phyloP scores from a whole-genome alignment of 2,888 invertebrate species.

The Achlya flavicornis region DNA sequence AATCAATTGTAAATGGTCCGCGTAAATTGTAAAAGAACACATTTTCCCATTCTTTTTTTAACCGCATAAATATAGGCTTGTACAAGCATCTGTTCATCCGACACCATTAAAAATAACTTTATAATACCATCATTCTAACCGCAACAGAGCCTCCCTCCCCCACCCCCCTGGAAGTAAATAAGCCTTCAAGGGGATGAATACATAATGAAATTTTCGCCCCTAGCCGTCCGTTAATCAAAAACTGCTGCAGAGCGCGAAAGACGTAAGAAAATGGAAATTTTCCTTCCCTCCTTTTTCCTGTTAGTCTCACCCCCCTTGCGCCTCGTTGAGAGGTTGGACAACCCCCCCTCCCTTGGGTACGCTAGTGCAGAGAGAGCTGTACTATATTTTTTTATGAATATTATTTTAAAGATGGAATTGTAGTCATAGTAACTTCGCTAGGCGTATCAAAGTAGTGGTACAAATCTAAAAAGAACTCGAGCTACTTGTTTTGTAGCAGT shows the following conservation, averaged over 20 bases:
- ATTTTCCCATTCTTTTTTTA: too few relatives aligned
- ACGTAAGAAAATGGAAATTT: conserved; percentile 84
- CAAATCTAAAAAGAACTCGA: too few relatives aligned
- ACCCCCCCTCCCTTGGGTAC: conserved; percentile 48
- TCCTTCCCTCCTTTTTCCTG: conserved; percentile 84
- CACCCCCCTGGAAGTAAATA: conserved; percentile 53
- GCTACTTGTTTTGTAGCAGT: too few relatives aligned
- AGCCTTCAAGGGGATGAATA: conserved; percentile 73
- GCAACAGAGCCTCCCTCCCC: conserved; percentile 55
- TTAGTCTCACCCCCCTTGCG: conserved; percentile 61
- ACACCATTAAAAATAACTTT: conserved; percentile 23
- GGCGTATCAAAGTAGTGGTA: too few relatives aligned
- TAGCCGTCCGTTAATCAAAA: conserved; percentile 82
- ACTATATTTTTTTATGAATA: conserved; percentile 23
- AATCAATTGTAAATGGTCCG: too few relatives aligned
- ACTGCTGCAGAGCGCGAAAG: conserved; percentile 80
- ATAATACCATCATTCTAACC: conserved; percentile 9
- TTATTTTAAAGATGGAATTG: too few relatives aligned
- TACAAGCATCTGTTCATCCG: conserved; percentile 15
- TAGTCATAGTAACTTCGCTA: too few relatives aligned
- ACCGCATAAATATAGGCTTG: background rate
- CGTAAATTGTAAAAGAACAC: too few relatives aligned
- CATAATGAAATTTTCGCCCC: conserved; percentile 80
- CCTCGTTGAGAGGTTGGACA: conserved; percentile 60
- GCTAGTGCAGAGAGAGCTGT: conserved; percentile 43